Conservation (phyloP, 2,797 vertebrate species). For the Triplophysa yarkandensis region DNA sequence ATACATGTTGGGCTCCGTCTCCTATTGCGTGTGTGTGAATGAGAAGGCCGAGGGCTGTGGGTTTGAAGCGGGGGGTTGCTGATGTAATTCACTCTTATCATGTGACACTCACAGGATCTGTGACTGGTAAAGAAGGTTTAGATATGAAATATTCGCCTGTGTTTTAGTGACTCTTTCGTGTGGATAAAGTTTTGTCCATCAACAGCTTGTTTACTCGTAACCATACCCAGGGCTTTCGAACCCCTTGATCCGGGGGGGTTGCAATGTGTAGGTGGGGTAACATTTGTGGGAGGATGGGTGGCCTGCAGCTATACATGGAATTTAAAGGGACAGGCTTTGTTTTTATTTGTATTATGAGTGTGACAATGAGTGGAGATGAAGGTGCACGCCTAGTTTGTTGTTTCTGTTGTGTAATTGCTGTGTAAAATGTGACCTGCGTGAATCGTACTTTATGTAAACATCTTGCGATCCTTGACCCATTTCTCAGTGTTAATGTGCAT, state of each 20-base stretch:
- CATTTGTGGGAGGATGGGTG: slow-evolving; percentile 71
- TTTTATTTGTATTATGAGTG: slow-evolving; percentile 59
- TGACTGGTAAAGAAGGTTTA: slow-evolving; percentile 58
- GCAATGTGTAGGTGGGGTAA: slow-evolving; percentile 63
- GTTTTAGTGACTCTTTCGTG: background rate
- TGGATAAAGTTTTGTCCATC: background rate
- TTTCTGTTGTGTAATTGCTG: background rate
- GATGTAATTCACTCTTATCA: slow-evolving; percentile 73
- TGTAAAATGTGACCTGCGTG: slow-evolving; percentile 16
- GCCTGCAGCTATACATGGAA: slow-evolving; percentile 67
- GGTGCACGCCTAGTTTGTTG: background rate
- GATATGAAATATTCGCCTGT: background rate
- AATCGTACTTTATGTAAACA: slow-evolving; percentile 31
- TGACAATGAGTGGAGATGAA: background rate
- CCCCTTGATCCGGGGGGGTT: slow-evolving; percentile 28
- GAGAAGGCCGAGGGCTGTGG: slow-evolving; percentile 23
- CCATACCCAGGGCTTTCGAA: background rate
- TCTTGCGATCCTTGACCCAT: slow-evolving; percentile 25
- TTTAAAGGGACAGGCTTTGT: slow-evolving; percentile 78
- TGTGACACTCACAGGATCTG: slow-evolving; percentile 72
- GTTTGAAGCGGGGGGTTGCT: slow-evolving; percentile 60
- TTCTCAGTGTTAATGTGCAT: slow-evolving; percentile 27
- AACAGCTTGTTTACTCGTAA: background rate
- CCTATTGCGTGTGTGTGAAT: slow-evolving; percentile 63
- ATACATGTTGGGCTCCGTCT: slow-evolving; percentile 16